phyloP scores from a whole-genome alignment of 1,140 invertebrate species.

The Saccostrea cuccullata region DNA sequence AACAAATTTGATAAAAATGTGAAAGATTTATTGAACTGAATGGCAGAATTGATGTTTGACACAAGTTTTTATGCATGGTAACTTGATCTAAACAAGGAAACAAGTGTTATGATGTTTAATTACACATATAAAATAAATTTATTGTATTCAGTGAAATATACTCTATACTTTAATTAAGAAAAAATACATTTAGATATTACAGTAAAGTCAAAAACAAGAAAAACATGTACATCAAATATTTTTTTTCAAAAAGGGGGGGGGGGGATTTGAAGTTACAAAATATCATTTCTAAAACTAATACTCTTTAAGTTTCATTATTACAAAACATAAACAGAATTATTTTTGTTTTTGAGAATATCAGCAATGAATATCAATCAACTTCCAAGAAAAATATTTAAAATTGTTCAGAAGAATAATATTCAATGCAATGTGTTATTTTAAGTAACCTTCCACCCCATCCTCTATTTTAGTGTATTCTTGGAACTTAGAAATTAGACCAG shows the following conservation, averaged over 20 bases:
- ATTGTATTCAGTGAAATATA: background rate
- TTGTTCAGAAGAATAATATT: no score
- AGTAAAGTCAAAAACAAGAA: background rate
- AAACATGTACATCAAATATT: no score
- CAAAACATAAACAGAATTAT: no score
- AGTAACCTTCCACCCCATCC: no score
- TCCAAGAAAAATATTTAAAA: no score
- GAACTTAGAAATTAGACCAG: no score
- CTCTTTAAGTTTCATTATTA: no score
- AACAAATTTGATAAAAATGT: slow-evolving; percentile 5
- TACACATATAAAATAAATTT: background rate
- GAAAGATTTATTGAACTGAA: slow-evolving; percentile 11
- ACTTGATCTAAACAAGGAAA: background rate
- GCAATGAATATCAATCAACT: no score
- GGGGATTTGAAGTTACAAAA: background rate
- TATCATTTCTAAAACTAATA: no score
- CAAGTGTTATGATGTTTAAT: background rate
- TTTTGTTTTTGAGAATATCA: no score
- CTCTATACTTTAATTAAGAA: background rate
- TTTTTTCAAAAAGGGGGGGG: background rate
- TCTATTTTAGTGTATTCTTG: no score
- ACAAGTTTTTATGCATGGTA: background rate
- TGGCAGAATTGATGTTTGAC: slow-evolving; percentile 25
- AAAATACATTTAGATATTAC: background rate
- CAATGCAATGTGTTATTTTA: no score